These are phyloP conservation scores for Galeopsomyia nigrocyanea DNA, from an alignment of 2,888 invertebrate species.

Conservation along the genomic window DNA sequence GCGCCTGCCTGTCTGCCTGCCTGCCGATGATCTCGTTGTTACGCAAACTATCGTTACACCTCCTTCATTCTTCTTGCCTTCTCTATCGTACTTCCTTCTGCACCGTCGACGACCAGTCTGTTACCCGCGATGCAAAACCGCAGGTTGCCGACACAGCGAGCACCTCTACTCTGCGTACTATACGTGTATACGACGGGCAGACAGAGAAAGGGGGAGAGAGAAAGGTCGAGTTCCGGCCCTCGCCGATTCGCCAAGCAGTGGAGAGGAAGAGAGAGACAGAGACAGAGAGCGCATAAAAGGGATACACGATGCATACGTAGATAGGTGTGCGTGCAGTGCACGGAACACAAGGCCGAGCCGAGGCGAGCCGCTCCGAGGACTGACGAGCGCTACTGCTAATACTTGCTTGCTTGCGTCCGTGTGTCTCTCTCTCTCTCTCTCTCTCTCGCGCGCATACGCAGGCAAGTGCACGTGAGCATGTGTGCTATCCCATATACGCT, in stretches of 20 bases:
- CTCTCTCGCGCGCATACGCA: too few species aligned
- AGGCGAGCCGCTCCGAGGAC: constrained; percentile 14
- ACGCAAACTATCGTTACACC: constrained; percentile 34
- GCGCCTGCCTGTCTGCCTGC: constrained; percentile 54
- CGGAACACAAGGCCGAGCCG: constrained; percentile 6
- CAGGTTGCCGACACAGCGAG: too few species aligned
- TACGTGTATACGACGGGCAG: background rate
- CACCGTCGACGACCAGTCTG: too few species aligned
- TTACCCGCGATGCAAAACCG: too few species aligned
- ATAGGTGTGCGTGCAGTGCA: constrained; percentile 14
- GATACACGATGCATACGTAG: constrained; percentile 27
- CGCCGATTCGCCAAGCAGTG: background rate
- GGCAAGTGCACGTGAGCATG: too few species aligned
- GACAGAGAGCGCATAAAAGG: constrained; percentile 38
- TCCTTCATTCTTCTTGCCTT: too few species aligned
- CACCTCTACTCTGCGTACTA: constrained; percentile 10
- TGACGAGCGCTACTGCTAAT: background rate
- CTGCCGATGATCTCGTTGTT: constrained; percentile 15
- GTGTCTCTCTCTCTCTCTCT: too few species aligned
- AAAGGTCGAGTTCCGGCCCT: constrained; percentile 30
- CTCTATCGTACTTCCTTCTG: too few species aligned
- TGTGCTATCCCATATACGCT: too few species aligned
- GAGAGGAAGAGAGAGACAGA: constrained; percentile 6
- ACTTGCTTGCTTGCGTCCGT: too few species aligned
- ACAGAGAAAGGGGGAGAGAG: constrained; percentile 1